These are phyloP conservation scores for Gortyna flavago DNA, from an alignment of 2,888 invertebrate species.

Conservation along the genomic window DNA sequence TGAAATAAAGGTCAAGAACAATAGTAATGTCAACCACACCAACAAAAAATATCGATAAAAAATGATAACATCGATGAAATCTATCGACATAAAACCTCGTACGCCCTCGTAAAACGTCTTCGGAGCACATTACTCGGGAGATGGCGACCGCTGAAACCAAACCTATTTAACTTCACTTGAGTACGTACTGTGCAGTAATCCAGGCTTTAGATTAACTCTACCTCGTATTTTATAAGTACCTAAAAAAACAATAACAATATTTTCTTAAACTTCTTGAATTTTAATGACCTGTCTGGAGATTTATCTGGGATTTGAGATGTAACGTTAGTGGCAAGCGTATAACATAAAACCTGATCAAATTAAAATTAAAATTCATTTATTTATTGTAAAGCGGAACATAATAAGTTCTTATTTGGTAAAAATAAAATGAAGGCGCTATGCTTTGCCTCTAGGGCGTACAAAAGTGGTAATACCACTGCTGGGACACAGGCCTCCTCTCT, in stretches of 20 bases:
- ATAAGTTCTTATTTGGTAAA: too few species aligned
- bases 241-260: conserved; percentile 61
- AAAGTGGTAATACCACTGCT: too few species aligned
- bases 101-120: conserved; percentile 61
- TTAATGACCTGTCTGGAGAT: conserved; percentile 50
- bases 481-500: too few species aligned
- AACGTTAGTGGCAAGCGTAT: too few species aligned
- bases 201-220: conserved; percentile 74
- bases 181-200: conserved; percentile 75
- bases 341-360: too few species aligned
- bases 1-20: neutral
- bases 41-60: conserved; percentile 40
- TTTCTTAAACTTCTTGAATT: conserved; percentile 55
- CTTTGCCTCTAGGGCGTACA: too few species aligned
- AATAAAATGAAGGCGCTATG: too few species aligned
- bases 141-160: conserved; percentile 77
- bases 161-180: conserved; percentile 79
- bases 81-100: conserved; percentile 46
- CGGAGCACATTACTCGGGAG: conserved; percentile 71
- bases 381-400: too few species aligned
- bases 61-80: conserved; percentile 42
- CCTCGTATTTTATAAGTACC: conserved; percentile 68
- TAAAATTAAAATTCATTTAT: too few species aligned
- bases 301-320: neutral
- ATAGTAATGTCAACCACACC: neutral